Percentiles rank a stretch among this genome's conserved stretches.
Evolutionary conservation across 2,113 vertebrate species (phyloP).

Genomic region (Carassius auratus): DNA sequence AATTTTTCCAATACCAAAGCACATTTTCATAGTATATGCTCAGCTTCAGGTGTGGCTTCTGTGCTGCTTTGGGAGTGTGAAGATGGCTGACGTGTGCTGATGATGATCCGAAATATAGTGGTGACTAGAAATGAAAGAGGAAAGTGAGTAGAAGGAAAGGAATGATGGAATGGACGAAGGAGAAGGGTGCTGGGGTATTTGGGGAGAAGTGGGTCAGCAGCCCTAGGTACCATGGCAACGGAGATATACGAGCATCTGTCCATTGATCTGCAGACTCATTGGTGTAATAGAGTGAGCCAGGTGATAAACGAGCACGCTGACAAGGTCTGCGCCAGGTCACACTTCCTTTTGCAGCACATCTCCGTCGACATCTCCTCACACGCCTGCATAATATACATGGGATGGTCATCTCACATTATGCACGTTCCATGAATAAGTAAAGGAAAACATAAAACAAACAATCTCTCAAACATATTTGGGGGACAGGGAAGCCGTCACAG

Average conservation of each 20-base stretch:
- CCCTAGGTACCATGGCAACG: constrained; percentile 38
- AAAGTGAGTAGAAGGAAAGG: background rate
- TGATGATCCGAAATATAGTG: background rate
- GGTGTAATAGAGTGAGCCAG: constrained; percentile 47
- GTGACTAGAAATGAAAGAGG: background rate
- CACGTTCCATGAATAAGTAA: background rate
- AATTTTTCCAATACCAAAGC: background rate
- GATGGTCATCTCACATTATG: background rate
- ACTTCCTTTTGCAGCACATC: background rate
- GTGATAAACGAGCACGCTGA: constrained; percentile 46
- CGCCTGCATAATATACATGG: background rate
- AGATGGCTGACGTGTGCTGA: background rate
- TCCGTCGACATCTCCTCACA: background rate
- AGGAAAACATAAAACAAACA: background rate
- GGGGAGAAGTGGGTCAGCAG: constrained; percentile 45
- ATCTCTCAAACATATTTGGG: background rate
- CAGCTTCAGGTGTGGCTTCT: background rate
- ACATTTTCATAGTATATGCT: background rate
- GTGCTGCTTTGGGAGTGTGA: background rate
- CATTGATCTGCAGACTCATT: constrained; percentile 54
- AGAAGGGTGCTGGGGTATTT: constrained; percentile 28
- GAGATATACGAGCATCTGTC: constrained; percentile 44
- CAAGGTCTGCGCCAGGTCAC: constrained; percentile 32
- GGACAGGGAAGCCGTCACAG: background rate
- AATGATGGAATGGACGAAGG: background rate